Base-by-base conservation (phyloP, 2,888 invertebrate genomes). In the Lamellibrachia columna region DNA sequence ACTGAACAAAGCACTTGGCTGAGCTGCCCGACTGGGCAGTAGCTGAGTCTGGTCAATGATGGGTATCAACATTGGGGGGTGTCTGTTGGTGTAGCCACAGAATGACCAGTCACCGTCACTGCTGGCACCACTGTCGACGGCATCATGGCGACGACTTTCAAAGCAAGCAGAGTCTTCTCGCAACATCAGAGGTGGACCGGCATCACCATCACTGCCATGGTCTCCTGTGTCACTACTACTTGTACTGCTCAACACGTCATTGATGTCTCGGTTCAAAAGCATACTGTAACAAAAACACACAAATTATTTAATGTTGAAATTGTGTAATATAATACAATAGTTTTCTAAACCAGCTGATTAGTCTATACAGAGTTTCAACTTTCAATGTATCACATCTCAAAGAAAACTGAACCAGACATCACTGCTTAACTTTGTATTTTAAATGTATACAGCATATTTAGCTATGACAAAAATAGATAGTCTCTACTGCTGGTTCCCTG, bases 41-140 rank as follows among this genome's bases (percentile, higher is more conserved):
- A 75, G n/a, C 2, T n/a, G 75, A 6, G 75, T 75, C 22, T 75
- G 75, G 75, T 75, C 75, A 40, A 40, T 40, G 0, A 40, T 40
- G 22, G 75, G 75, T 75, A 75, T 75, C 75, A 75, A 22, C 75
- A 75, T 75, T 6, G 52, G 91, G 55, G 91, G 58, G 91, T 91
- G 53, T n/a, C 53, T 40, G 15, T 53, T 53, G 11, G 91, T 53
- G 28, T 91, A n/a, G 91, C 91, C 91, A 55, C 91, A 75, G 75
- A 75, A 75, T 75, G 75, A 75, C 75, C 75, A 75, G 75, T 75
- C 75, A 22, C 75, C 75, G 22, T 75, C 75, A 6, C 75, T 75
- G 22, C 75, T 75, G 22, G 75, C 75, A n/a, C 75, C 75, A 75
- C 75, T 75, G 75, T 75, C 75, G 75, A 75, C 75, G 2, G 75